Evolutionary conservation across 2,113 vertebrate genomes (phyloP).

Genomic region (Mus pahari): DNA sequence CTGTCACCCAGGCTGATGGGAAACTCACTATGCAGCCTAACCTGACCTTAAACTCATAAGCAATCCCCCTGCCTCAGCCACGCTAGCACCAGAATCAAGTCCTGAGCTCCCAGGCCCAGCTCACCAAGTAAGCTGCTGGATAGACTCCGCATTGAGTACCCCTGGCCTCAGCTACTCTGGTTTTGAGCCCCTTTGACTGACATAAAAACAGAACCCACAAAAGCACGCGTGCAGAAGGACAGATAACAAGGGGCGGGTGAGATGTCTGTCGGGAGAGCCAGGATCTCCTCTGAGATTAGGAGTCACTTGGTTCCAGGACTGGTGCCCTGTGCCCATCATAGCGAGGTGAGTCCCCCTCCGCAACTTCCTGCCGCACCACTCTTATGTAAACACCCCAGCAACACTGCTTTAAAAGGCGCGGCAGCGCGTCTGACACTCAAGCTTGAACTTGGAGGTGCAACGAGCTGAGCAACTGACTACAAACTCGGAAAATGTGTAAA

Average conservation of each 20-base stretch:
- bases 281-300: background rate
- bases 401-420: constrained; percentile 29
- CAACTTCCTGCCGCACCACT: fast-evolving
- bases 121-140: background rate
- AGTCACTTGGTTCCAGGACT: background rate
- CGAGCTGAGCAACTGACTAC: background rate
- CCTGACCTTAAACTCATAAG: background rate
- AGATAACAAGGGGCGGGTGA: background rate
- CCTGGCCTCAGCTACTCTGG: background rate
- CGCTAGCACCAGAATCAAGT: background rate
- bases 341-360: fast-evolving
- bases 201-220: background rate
- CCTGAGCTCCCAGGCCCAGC: background rate
- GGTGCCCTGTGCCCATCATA: background rate
- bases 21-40: background rate
- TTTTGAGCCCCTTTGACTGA: background rate
- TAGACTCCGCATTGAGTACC: background rate
- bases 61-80: background rate
- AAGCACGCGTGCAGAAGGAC: background rate
- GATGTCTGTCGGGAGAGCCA: no score
- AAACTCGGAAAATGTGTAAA: background rate
- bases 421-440: constrained; percentile 62
- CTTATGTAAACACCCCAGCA: constrained; percentile 8
- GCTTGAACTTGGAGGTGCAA: background rate
- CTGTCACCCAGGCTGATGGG: background rate